Evolutionary conservation across 2,113 vertebrate genomes (phyloP).

Genomic region (Acinonyx jubatus): DNA sequence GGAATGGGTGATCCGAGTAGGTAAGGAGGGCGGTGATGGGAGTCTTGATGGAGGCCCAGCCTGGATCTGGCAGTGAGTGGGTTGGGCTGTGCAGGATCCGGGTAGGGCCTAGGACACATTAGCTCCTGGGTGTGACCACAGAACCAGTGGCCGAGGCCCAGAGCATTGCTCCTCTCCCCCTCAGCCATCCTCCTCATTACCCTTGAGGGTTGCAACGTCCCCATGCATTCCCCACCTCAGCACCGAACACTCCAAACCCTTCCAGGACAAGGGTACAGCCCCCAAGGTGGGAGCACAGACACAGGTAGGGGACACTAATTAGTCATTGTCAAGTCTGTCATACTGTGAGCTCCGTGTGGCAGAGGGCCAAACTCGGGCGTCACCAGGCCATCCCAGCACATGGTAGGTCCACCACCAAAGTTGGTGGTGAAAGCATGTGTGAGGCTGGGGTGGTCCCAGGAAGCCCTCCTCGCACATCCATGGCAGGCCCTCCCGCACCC

Average conservation of each 20-base stretch:
- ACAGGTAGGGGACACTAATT: not conserved
- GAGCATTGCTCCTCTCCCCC: not conserved
- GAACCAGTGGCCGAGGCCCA: not conserved
- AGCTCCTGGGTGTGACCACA: not conserved
- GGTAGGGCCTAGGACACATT: not conserved
- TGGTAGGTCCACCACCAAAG: not conserved
- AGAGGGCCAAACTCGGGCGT: not conserved
- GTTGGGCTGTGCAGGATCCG: not conserved
- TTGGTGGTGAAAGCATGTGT: not conserved
- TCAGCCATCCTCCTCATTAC: not conserved
- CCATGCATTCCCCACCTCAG: not conserved
- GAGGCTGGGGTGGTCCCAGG: not conserved
- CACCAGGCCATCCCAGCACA: not conserved
- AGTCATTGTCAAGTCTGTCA: not conserved
- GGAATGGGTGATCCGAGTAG: not conserved
- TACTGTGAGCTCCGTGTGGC: not conserved
- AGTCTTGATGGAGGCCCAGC: not conserved
- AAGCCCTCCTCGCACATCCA: no score
- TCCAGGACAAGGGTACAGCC: not conserved
- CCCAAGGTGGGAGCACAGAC: not conserved
- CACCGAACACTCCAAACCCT: not conserved
- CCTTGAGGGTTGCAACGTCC: accelerated
- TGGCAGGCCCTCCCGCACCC: not conserved
- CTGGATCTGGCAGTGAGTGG: not conserved
- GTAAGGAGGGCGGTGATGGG: not conserved